Conservation (phyloP, 2,888 invertebrate species). For the Melinaea marsaeus region DNA sequence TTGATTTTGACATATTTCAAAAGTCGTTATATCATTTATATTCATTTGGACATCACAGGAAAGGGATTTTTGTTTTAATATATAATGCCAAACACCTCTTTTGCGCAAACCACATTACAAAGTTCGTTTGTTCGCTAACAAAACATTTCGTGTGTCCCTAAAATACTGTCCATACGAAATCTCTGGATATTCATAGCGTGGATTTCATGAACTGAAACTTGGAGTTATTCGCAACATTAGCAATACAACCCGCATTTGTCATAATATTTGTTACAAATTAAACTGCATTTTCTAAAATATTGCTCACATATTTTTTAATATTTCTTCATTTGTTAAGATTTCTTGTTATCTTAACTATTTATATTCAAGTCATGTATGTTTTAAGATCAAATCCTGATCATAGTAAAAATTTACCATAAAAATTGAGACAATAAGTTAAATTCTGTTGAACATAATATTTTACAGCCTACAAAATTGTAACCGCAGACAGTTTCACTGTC, state of each 20-base stretch:
- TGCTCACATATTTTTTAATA: no score
- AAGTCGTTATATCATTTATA: no score
- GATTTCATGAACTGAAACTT: constrained; percentile 56
- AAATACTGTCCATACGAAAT: constrained; percentile 55
- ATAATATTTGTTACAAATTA: constrained; percentile 19
- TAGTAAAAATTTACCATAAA: no score
- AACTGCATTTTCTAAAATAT: constrained; percentile 17
- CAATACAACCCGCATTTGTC: constrained; percentile 36
- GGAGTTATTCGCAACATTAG: constrained; percentile 57
- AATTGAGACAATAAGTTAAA: no score
- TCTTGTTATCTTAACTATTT: no score
- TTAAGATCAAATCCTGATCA: no score
- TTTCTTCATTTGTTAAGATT: no score
- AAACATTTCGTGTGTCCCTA: constrained; percentile 18
- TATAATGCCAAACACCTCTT: no score
- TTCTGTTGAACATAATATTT: constrained; percentile 3
- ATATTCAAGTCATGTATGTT: no score
- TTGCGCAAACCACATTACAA: constrained; percentile 7
- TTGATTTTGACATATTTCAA: no score
- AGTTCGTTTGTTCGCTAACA: constrained; percentile 10
- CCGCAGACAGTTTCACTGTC: constrained; percentile 6
- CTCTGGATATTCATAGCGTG: constrained; percentile 58
- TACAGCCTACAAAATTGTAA: background rate
- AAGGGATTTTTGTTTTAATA: no score
- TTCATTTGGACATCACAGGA: no score